A percentile compares a stretch with the other conserved stretches of the same genome.
Evolutionary conservation across 2,113 vertebrate genomes (phyloP).

Genomic region (Tyrannus savana): DNA sequence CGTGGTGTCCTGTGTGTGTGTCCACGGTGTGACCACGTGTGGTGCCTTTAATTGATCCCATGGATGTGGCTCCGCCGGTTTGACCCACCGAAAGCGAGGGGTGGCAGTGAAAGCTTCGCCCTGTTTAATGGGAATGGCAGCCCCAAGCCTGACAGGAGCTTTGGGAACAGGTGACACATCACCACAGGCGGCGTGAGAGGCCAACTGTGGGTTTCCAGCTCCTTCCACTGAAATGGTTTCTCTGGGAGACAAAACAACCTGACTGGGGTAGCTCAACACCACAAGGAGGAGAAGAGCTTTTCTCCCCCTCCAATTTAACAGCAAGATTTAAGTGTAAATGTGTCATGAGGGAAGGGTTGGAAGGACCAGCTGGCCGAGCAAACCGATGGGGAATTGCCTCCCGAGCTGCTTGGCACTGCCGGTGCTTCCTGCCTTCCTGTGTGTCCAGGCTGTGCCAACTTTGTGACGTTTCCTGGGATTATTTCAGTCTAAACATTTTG

Average conservation of each 20-base stretch:
- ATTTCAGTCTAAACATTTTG: slow-evolving; percentile 31
- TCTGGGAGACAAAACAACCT: background rate
- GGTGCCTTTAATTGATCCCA: background rate
- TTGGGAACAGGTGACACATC: background rate
- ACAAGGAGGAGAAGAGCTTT: background rate
- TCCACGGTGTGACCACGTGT: rapidly evolving
- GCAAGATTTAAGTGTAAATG: background rate
- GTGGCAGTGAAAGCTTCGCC: background rate
- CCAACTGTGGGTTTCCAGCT: background rate
- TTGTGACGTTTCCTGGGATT: background rate
- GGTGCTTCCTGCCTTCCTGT: background rate
- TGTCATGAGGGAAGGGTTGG: background rate
- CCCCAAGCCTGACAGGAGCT: background rate
- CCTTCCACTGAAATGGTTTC: background rate
- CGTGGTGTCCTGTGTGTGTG: background rate
- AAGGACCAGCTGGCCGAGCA: background rate
- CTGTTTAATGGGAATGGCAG: background rate
- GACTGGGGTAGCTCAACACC: background rate
- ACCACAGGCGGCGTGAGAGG: background rate
- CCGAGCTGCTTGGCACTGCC: background rate
- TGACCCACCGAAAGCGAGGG: background rate
- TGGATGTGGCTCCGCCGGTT: background rate
- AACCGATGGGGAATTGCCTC: background rate
- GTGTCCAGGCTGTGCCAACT: slow-evolving; percentile 1
- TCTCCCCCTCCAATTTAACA: background rate